phyloP scores from a whole-genome alignment of 2,113 vertebrate genomes.

The Mus pahari region DNA sequence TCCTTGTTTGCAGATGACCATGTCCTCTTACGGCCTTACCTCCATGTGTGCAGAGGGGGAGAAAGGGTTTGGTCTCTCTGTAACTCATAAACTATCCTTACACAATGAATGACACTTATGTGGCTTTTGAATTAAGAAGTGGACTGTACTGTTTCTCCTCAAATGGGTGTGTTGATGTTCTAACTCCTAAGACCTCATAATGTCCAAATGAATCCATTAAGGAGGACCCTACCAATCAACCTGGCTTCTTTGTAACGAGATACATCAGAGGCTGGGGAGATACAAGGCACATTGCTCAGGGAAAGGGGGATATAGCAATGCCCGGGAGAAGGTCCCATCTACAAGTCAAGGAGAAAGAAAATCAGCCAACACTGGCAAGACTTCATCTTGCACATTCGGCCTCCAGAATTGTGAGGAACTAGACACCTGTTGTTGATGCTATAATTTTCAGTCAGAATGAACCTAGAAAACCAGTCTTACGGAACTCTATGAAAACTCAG shows the following conservation, averaged over 20 bases:
- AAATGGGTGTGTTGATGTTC: background rate
- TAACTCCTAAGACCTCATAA: background rate
- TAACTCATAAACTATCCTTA: background rate
- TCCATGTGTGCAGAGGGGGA: background rate
- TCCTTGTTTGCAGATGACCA: background rate
- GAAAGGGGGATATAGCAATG: background rate
- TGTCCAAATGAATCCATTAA: background rate
- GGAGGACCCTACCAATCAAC: background rate
- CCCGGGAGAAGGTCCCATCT: background rate
- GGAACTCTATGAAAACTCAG: background rate
- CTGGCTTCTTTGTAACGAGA: background rate
- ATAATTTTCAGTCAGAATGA: background rate
- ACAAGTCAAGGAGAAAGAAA: background rate
- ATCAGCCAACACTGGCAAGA: background rate
- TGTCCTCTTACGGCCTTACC: background rate
- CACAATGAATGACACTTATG: background rate
- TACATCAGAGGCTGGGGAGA: background rate
- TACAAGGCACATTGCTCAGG: accelerated
- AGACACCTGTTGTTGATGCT: background rate
- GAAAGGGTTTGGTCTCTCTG: background rate
- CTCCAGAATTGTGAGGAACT: background rate
- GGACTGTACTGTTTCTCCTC: background rate
- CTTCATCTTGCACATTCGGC: background rate
- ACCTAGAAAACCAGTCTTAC: background rate
- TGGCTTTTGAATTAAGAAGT: background rate